These are phyloP conservation scores for Dynastes grantii DNA, from an alignment of 2,888 invertebrate genomes.

Conservation along the genomic window DNA sequence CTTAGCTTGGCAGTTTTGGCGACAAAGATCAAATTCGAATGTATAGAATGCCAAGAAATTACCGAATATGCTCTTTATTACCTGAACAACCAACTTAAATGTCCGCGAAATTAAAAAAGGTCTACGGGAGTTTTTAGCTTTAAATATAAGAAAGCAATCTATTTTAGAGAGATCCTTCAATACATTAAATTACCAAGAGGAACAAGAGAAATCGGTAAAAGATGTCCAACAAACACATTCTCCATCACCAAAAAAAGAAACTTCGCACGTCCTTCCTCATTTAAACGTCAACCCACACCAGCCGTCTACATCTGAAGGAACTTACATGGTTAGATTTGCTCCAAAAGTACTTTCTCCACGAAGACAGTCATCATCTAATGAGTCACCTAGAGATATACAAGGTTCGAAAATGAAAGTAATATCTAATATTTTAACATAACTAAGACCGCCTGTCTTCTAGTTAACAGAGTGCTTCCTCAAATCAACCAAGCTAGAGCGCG, in stretches of 20 bases:
- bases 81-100: too few relatives aligned
- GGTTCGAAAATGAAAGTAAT: conserved; percentile 3
- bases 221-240: neutral
- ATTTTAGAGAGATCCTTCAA: conserved; percentile 24
- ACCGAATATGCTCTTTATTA: too few relatives aligned
- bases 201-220: neutral
- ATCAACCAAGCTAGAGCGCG: conserved; percentile 22
- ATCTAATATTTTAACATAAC: neutral
- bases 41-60: too few relatives aligned
- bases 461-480: conserved; percentile 35
- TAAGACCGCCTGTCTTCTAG: conserved; percentile 24
- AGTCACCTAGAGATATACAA: conserved; percentile 45
- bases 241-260: conserved; percentile 14
- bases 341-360: conserved; percentile 55
- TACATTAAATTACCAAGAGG: neutral
- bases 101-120: too few relatives aligned
- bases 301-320: conserved; percentile 8
- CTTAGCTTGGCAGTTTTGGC: too few relatives aligned
- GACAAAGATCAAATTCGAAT: too few relatives aligned
- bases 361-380: conserved; percentile 44
- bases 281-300: conserved; percentile 5
- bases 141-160: neutral
- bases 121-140: too few relatives aligned
- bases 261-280: conserved; percentile 9
- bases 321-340: conserved; percentile 49